These are phyloP conservation scores for Pogonocherus hispidulus DNA, from an alignment of 2,888 invertebrate genomes.

Conservation along the genomic window DNA sequence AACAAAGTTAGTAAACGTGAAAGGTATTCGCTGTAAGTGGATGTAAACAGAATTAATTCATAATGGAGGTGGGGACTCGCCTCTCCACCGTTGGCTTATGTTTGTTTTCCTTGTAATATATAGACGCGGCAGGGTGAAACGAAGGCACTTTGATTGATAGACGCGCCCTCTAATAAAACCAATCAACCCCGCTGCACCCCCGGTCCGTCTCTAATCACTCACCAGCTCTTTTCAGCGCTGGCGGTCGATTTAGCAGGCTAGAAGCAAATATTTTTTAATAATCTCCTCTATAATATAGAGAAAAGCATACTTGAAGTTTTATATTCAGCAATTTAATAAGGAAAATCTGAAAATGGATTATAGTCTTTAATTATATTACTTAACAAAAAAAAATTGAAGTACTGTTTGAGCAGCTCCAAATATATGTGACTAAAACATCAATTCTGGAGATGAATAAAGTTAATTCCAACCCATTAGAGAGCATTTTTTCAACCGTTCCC, in stretches of 20 bases:
- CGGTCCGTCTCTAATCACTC: conserved; percentile 58
- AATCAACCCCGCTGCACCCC: conserved; percentile 53
- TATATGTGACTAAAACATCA: too few species aligned
- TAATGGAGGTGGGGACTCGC: conserved; percentile 50
- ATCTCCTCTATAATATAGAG: too few species aligned
- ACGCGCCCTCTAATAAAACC: conserved; percentile 58
- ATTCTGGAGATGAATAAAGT: too few species aligned
- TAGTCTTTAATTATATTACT: too few species aligned
- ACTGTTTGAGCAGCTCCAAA: too few species aligned
- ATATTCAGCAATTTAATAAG: too few species aligned
- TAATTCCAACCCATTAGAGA: too few species aligned
- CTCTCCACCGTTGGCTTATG: conserved; percentile 49
- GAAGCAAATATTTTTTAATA: too few species aligned
- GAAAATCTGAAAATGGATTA: too few species aligned
- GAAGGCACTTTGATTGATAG: conserved; percentile 59
- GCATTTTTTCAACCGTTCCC: too few species aligned
- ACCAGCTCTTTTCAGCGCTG: conserved; percentile 41
- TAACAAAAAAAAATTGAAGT: too few species aligned
- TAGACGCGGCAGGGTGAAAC: conserved; percentile 38
- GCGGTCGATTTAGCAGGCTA: not conserved
- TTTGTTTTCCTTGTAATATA: conserved; percentile 50
- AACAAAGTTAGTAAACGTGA: conserved; percentile 52
- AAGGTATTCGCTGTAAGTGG: conserved; percentile 57
- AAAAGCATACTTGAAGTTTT: too few species aligned
- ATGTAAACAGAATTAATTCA: conserved; percentile 57